Percentiles rank a stretch among this genome's conserved stretches.
Evolutionary conservation across 2,113 vertebrate genomes (phyloP).

Genomic region (Dascyllus trimaculatus): DNA sequence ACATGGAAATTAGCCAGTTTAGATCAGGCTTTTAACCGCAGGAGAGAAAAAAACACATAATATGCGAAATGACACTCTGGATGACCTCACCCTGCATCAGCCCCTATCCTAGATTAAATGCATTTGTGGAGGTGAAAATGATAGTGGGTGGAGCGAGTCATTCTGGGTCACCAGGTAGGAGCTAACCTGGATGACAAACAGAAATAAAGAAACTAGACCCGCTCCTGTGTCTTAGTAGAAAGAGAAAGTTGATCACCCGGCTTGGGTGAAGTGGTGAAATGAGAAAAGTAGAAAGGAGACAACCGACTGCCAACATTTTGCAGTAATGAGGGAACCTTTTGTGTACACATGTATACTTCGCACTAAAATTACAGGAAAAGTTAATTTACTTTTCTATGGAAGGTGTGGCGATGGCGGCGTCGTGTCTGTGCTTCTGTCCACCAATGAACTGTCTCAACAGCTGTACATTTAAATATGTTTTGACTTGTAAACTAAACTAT

Average conservation of each 20-base stretch:
- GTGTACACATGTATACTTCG: too few relatives aligned
- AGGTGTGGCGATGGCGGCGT: too few relatives aligned
- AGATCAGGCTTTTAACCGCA: slow-evolving; percentile 32
- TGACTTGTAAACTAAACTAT: too few relatives aligned
- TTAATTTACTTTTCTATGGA: too few relatives aligned
- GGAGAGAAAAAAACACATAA: slow-evolving; percentile 28
- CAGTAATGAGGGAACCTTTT: not conserved
- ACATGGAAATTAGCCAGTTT: slow-evolving; percentile 36
- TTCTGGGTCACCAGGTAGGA: slow-evolving; percentile 56
- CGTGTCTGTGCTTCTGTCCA: too few relatives aligned
- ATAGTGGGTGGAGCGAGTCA: slow-evolving; percentile 57
- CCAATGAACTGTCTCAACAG: too few relatives aligned
- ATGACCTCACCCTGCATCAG: slow-evolving; percentile 36
- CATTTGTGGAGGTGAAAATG: slow-evolving; percentile 36
- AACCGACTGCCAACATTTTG: not conserved
- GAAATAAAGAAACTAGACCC: slow-evolving; percentile 56
- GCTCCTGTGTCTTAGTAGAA: slow-evolving; percentile 10
- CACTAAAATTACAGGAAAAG: too few relatives aligned
- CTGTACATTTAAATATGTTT: too few relatives aligned
- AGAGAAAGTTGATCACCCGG: slow-evolving; percentile 61
- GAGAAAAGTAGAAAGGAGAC: slow-evolving; percentile 18
- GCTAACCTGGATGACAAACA: slow-evolving; percentile 46
- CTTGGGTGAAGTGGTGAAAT: slow-evolving; percentile 37
- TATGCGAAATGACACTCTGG: slow-evolving; percentile 36
- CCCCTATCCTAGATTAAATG: slow-evolving; percentile 1